Evolutionary conservation across 2,888 invertebrate genomes (phyloP), one percentile per base, ranked within the genome.

Genomic region (Nipponacmea schrenckii): DNA sequence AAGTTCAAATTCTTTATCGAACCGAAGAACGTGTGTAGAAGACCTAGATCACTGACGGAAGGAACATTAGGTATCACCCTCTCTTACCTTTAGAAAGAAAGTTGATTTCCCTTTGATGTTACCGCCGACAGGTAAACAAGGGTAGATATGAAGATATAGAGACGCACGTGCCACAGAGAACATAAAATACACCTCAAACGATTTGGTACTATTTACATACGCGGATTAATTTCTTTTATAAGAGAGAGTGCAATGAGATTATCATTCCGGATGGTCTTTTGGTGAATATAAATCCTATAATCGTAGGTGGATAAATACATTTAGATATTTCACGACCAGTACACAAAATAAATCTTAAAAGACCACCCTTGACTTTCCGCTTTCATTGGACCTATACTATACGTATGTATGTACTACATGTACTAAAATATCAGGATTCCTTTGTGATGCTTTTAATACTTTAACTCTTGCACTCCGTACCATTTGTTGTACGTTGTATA

Each of bases 171-270:
- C 56, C 24, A 8, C 10, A 56, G 20, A 20, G 39, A 56, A 24
- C 8, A 56, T 14, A 56, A 56, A 56, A 56, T 56, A 56, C 56
- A 56, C 56, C 56, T 56, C 56, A 56, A 56, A 56, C 56, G 56
- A 56, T 56, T 56, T 56, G 56, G 56, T 56, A 56, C 56, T 56
- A 56, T 56, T 56, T 56, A 56, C 56, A 12, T 56, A 56, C 56
- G 56, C 56, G 56, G 56, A 56, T 56, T 56, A 56, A 56, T 56
- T 56, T 56, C 56, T 56, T 56, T 56, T 56, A 20, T 24, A 56
- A 24, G 56, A 56, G 14, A 56, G 56, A 56, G 56, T 56, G 56
- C 56, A 56, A 56, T 20, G 14, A 20, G 56, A 56, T 56, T 56
- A 56, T 56, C 56, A 56, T 56, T 56, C 56, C 14, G 8, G 56